A percentile compares a stretch with the other conserved stretches of the same genome.
Evolutionary conservation across 2,113 vertebrate species (phyloP).

Genomic region (Ochotona princeps): DNA sequence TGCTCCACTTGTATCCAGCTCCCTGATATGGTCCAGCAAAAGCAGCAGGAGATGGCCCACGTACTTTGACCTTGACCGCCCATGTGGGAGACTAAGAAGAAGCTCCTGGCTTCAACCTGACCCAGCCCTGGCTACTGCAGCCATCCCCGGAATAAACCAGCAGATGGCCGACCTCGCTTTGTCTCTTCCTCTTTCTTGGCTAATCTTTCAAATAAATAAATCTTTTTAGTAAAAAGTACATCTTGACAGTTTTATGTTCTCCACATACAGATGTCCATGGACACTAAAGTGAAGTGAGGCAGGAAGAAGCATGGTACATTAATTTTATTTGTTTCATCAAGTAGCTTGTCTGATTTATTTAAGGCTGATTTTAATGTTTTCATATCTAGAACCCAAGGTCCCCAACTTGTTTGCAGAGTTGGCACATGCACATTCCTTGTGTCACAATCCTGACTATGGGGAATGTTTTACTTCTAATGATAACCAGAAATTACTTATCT

Average conservation of each 20-base stretch:
- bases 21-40: too few relatives aligned
- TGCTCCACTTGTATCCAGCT: too few relatives aligned
- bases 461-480: neutral
- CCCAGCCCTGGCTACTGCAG: too few relatives aligned
- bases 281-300: constrained; percentile 45
- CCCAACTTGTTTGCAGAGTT: constrained; percentile 25
- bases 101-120: too few relatives aligned
- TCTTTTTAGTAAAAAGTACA: neutral
- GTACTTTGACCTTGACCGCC: too few relatives aligned
- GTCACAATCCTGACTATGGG: neutral
- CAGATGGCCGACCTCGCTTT: too few relatives aligned
- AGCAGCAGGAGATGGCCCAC: too few relatives aligned
- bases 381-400: neutral
- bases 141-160: too few relatives aligned
- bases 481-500: constrained; percentile 43
- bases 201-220: too few relatives aligned
- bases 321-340: constrained; percentile 36
- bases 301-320: neutral
- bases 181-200: too few relatives aligned
- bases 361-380: neutral
- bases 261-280: neutral
- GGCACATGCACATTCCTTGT: neutral
- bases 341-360: neutral
- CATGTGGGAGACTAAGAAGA: too few relatives aligned
- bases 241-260: constrained; percentile 10